Conservation (phyloP, 2,888 invertebrate species). For the Agriopis aurantiaria region DNA sequence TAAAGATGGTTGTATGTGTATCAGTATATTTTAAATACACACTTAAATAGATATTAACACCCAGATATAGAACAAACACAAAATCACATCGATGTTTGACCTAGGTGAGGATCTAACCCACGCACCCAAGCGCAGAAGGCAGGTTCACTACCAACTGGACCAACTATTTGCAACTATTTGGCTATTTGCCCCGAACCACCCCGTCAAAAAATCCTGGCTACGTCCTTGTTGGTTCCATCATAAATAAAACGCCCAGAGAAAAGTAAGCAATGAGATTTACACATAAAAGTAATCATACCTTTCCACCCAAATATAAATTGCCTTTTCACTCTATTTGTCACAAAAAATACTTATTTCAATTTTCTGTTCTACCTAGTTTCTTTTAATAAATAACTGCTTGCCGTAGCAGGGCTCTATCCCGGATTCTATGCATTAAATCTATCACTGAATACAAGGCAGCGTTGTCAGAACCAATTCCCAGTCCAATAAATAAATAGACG, state of each 20-base stretch:
- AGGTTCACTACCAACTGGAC: no score
- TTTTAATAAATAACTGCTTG: not conserved
- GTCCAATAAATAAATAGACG: conserved; percentile 47
- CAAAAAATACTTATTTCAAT: conserved; percentile 14
- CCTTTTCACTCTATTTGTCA: conserved; percentile 13
- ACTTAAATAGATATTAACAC: no score
- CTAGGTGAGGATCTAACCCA: no score
- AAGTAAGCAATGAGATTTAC: conserved; percentile 11
- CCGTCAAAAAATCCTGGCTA: no score
- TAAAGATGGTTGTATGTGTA: no score
- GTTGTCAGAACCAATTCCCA: conserved; percentile 40
- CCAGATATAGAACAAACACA: no score
- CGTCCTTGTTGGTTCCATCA: no score
- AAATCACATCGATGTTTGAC: no score
- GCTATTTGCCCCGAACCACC: no score
- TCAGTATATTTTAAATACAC: no score
- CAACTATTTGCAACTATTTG: no score
- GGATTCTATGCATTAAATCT: conserved; percentile 25
- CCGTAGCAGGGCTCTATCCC: not conserved
- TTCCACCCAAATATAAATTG: conserved; percentile 11
- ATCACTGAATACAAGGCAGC: conserved; percentile 25
- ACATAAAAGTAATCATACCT: conserved; percentile 11
- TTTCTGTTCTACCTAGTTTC: not conserved
- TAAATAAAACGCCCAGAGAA: not conserved
- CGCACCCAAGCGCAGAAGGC: no score